Base-by-base conservation (phyloP, 2,888 invertebrate genomes). In the Apeira syringaria region DNA sequence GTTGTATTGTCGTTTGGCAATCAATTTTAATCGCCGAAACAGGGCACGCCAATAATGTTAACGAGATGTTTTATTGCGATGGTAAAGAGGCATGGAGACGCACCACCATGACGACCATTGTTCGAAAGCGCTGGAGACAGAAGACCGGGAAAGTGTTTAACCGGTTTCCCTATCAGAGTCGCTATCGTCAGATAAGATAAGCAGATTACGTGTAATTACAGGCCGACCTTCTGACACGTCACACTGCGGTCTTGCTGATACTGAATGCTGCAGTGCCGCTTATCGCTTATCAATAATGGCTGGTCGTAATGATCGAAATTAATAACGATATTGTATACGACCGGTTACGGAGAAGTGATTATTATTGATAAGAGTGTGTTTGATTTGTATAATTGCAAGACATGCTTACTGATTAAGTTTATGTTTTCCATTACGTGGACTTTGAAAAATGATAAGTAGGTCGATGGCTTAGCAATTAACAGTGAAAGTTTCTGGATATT, bases 231-330 rank as follows among this genome's bases (percentile, higher is more conserved):
- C 58, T 63, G 60, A 49, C 74, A 72, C 86, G 88, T 88, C 88
- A 88, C 61, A 86, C 83, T 88, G 88, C 88, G 84, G 84, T 65
- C 67, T 71, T 72, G 50, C 56, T 56, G 76, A 77, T 81, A 82
- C n/a, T 59, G 48, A 65, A 73, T 84, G 70, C 86, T 80, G 87
- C 87, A 85, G 68, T 74, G 68, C 20, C 74, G 57, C 55, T 71
- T 79, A 83, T 80, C 78, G 64, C 64, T 59, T 50, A 50, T 48
- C 47, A 45, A 44, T 35, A 32, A 37, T 33, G 32, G 24, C 12
- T 18, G 27, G 22, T 20, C 12, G 30, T 29, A 26, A 12, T 38
- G 33, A 44, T 33, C 37, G 5, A 22, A 29, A 26, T 35, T 25
- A 26, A 26, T 30, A 41, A 27, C 22, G 29, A 25, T 35, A 30